Evolutionary conservation across 37 sponge, comb jelly and placozoan species (phyloP).

Genomic region (Axinella damicornis): DNA sequence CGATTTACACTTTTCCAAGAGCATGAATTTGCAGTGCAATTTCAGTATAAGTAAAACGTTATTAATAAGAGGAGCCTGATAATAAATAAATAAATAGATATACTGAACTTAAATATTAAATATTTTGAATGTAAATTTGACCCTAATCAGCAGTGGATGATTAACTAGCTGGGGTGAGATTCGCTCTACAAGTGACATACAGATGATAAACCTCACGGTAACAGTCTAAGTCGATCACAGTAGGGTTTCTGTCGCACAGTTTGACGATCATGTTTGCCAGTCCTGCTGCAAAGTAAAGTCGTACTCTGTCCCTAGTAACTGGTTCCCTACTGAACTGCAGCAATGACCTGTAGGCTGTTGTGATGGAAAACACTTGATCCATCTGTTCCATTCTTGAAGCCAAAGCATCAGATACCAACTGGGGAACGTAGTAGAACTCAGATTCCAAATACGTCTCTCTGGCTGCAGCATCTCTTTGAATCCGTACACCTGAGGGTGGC

Average conservation of each 20-base stretch:
- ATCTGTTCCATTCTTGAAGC: conserved; percentile 3
- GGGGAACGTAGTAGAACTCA: conserved; percentile 29
- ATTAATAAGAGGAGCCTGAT: too few species aligned
- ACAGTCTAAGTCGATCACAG: not conserved
- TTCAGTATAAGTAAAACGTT: too few species aligned
- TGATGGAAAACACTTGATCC: conserved; percentile 20
- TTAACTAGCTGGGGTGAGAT: too few species aligned
- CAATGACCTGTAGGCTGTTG: conserved; percentile 16
- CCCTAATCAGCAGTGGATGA: too few species aligned
- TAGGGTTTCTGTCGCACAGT: not conserved
- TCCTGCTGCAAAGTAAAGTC: conserved; percentile 2
- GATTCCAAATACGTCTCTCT: not conserved
- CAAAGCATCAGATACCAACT: conserved; percentile 16
- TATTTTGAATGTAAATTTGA: too few species aligned
- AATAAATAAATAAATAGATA: too few species aligned
- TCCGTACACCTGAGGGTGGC: not conserved
- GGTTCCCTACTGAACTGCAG: not conserved
- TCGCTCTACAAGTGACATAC: not conserved
- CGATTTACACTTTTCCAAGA: too few species aligned
- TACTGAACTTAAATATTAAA: too few species aligned
- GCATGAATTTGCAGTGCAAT: too few species aligned
- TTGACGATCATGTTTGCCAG: not conserved
- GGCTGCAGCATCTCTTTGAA: not conserved
- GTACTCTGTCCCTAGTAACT: not conserved
- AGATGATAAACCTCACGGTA: not conserved